Evolutionary conservation across 1,140 invertebrate species (phyloP).

Genomic region (Arctopsyche grandis): DNA sequence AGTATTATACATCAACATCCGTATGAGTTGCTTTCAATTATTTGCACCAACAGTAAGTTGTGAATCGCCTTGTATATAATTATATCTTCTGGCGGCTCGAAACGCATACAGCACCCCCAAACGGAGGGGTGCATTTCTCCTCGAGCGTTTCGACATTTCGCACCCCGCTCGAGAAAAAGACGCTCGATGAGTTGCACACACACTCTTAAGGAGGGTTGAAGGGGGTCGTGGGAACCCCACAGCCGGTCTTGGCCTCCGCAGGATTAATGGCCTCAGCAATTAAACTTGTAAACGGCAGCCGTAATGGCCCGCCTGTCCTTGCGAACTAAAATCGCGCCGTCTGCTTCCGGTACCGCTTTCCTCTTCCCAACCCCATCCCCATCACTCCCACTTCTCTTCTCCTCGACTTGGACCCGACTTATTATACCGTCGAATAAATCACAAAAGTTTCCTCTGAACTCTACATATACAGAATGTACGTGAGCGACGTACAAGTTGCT

Average conservation of each 20-base stretch:
- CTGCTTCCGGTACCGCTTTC: conserved; percentile 16
- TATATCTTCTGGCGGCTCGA: neutral
- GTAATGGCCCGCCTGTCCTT: conserved; percentile 44
- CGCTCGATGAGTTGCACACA: no score
- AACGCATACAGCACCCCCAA: neutral
- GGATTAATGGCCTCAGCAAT: conserved; percentile 52
- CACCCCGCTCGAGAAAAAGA: no score
- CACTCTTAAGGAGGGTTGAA: neutral
- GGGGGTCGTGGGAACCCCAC: conserved; percentile 42
- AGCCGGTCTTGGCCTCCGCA: conserved; percentile 9
- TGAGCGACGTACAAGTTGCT: neutral
- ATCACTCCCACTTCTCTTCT: neutral
- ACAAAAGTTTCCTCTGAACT: neutral
- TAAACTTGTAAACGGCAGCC: conserved; percentile 51
- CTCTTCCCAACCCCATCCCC: neutral
- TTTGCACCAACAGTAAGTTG: no score
- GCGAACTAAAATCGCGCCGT: conserved; percentile 39
- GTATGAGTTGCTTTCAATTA: no score
- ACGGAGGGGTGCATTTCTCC: neutral
- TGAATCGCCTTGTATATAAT: no score
- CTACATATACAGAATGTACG: neutral
- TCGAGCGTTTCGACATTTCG: neutral
- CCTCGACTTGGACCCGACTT: conserved; percentile 1
- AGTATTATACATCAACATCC: no score
- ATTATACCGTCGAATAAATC: conserved; percentile 1